These are phyloP conservation scores for Corythornis leucogaster DNA, from an alignment of 2,797 vertebrate species.

Conservation along the genomic window DNA sequence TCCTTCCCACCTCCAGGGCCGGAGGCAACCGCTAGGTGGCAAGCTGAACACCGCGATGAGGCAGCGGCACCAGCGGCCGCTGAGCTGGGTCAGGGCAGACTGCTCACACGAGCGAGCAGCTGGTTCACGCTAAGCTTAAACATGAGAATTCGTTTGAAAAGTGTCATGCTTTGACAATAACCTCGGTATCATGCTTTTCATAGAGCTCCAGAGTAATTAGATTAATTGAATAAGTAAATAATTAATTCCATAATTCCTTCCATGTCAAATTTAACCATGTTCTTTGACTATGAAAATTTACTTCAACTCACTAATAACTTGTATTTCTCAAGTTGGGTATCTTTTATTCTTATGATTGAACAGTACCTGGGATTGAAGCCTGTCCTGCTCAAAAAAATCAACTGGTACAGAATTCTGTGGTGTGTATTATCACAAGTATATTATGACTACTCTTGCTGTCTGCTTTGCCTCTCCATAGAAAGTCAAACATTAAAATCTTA, in stretches of 20 bases:
- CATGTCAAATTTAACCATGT: background rate
- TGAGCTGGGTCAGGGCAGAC: background rate
- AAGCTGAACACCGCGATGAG: background rate
- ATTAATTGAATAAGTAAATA: no score
- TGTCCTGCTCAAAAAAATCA: background rate
- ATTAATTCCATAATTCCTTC: background rate
- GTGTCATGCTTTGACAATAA: background rate
- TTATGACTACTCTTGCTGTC: background rate
- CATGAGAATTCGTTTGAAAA: background rate
- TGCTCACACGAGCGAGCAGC: background rate
- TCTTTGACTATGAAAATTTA: background rate
- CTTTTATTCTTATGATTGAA: background rate
- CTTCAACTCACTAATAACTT: background rate
- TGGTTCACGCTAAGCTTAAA: background rate
- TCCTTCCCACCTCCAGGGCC: background rate
- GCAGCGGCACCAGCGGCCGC: rapidly evolving
- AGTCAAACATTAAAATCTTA: background rate
- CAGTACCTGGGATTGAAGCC: background rate
- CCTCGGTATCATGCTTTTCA: background rate
- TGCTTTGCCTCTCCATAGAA: background rate
- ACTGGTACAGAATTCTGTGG: background rate
- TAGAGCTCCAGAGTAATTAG: background rate
- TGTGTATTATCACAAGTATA: background rate
- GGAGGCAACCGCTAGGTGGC: constrained; percentile 48
- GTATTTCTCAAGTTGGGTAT: background rate